These are phyloP conservation scores for Myotis yumanensis DNA, from an alignment of 2,113 vertebrate genomes.

Conservation along the genomic window DNA sequence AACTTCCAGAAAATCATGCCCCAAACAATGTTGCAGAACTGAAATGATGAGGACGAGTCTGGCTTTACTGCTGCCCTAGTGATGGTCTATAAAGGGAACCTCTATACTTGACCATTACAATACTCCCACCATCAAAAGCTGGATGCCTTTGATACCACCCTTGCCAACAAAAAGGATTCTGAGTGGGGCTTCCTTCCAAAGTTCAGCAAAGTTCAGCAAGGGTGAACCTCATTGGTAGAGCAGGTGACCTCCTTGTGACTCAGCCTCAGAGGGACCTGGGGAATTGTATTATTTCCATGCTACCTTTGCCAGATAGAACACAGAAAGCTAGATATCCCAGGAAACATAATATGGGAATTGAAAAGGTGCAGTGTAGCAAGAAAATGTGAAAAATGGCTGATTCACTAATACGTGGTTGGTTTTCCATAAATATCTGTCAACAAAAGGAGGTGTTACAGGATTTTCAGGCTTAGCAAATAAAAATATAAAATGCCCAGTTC, in stretches of 20 bases:
- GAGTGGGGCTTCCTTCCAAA: background rate
- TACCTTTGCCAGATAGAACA: background rate
- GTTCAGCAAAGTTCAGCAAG: background rate
- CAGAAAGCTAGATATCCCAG: background rate
- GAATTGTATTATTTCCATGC: background rate
- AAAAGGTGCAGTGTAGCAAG: background rate
- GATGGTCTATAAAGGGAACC: background rate
- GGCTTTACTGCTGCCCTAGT: background rate
- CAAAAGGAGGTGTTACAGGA: background rate
- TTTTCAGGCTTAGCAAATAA: background rate
- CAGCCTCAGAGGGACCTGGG: background rate
- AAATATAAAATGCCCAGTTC: background rate
- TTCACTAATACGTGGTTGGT: background rate
- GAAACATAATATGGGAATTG: background rate
- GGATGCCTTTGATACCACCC: background rate
- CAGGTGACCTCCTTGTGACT: background rate
- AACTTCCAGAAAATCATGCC: background rate
- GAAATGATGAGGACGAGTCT: background rate
- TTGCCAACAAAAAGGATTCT: background rate
- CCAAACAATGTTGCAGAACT: background rate
- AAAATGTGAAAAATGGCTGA: background rate
- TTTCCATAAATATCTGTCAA: background rate
- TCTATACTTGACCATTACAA: background rate
- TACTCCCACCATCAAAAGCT: background rate
- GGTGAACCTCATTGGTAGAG: background rate